These are phyloP conservation scores for Hypanus sabinus DNA, from an alignment of 2,113 vertebrate species.

Conservation along the genomic window DNA sequence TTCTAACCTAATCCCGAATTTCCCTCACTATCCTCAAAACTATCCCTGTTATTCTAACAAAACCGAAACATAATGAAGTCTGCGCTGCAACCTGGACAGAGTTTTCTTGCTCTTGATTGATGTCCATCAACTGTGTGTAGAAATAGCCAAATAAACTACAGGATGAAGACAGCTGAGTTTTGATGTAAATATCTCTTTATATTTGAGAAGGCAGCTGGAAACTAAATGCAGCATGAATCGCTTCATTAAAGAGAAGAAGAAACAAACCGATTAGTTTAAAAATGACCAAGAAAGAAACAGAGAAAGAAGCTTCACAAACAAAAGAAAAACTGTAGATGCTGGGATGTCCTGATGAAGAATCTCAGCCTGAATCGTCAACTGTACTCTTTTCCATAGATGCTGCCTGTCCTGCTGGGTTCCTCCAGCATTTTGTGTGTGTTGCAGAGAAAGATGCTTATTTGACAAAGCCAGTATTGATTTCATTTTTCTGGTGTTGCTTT, in stretches of 20 bases:
- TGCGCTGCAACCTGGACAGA: no score
- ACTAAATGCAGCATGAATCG: background rate
- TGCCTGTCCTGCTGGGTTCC: no score
- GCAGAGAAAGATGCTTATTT: background rate
- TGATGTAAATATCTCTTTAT: background rate
- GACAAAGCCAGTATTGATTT: background rate
- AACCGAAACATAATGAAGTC: no score
- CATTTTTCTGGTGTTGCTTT: background rate
- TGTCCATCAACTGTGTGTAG: background rate
- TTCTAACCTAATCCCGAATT: no score
- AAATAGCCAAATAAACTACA: background rate
- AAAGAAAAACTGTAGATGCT: no score
- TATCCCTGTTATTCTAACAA: no score
- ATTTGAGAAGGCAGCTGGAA: background rate
- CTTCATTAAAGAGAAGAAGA: background rate
- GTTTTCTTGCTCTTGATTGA: background rate
- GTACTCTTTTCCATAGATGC: no score
- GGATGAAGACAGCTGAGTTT: background rate
- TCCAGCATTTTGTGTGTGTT: no score
- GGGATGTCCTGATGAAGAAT: no score
- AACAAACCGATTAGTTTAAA: background rate
- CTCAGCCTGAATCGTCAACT: no score
- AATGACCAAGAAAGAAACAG: background rate
- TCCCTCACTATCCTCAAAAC: no score
- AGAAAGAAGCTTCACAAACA: no score